Conservation (phyloP, 2,888 invertebrate species). For the Pterobdella sp. region DNA sequence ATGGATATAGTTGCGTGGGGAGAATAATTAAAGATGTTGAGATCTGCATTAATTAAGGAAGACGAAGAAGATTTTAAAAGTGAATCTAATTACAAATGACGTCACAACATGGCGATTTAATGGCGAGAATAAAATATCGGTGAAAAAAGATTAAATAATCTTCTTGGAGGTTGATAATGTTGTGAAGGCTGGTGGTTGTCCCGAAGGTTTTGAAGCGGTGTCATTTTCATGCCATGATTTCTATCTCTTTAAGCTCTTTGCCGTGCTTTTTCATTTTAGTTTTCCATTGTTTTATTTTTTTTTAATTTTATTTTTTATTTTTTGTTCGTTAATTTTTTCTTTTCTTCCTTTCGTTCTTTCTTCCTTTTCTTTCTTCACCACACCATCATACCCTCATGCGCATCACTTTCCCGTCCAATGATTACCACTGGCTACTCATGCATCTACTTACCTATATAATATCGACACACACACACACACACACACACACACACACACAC, state of each 20-base stretch:
- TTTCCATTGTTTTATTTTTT: background rate
- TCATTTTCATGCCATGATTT: background rate
- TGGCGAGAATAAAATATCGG: no score
- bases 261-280: background rate
- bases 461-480: background rate
- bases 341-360: background rate
- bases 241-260: background rate
- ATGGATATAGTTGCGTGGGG: background rate
- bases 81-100: no score
- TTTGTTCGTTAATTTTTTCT: background rate
- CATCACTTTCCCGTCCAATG: background rate
- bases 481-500: slow-evolving; percentile 15
- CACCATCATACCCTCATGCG: background rate
- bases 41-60: no score
- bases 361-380: background rate
- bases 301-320: background rate
- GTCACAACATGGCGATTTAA: no score
- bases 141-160: no score
- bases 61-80: no score
- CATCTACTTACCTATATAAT: background rate
- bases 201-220: no score
- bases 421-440: background rate
- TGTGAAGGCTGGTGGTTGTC: no score
- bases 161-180: no score
- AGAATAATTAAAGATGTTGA: background rate